A percentile compares a stretch with the other conserved stretches of the same genome.
phyloP scores from a whole-genome alignment of 1,140 invertebrate species.

The Heliconius hewitsoni region DNA sequence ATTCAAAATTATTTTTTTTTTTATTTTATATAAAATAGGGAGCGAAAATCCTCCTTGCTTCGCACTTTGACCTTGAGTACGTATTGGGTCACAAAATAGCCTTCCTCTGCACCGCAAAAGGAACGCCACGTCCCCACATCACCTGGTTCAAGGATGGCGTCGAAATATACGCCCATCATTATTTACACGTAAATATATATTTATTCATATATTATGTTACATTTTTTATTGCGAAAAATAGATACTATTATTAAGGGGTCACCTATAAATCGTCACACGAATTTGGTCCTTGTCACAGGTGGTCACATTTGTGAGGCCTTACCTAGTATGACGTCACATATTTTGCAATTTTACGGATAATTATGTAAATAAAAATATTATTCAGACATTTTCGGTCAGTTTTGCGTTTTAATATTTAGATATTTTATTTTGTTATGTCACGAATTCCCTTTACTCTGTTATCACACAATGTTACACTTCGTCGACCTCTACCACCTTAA shows the following conservation, averaged over 20 bases:
- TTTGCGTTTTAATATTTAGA: too few species aligned
- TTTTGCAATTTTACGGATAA: too few species aligned
- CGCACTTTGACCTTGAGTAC: conserved; percentile 96
- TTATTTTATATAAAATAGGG: conserved; percentile 82
- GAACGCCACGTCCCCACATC: conserved; percentile 91
- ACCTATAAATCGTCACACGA: too few species aligned
- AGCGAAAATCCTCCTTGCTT: conserved; percentile 93
- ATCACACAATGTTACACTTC: too few species aligned
- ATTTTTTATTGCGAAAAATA: background rate
- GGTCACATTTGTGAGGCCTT: too few species aligned
- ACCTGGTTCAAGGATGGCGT: conserved; percentile 96
- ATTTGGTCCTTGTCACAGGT: too few species aligned
- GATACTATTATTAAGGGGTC: too few species aligned
- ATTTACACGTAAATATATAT: conserved; percentile 88
- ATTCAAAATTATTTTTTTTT: too few species aligned
- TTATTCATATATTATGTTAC: background rate
- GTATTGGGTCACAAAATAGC: conserved; percentile 95
- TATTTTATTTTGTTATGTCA: too few species aligned
- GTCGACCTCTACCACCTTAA: too few species aligned
- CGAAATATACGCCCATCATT: conserved; percentile 93
- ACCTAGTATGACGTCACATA: too few species aligned
- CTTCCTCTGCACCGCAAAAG: conserved; percentile 93
- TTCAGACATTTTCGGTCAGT: background rate
- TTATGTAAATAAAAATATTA: background rate
- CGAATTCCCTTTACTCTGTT: too few species aligned